Conservation (phyloP, 2,113 vertebrate species). For the Laticauda colubrina region DNA sequence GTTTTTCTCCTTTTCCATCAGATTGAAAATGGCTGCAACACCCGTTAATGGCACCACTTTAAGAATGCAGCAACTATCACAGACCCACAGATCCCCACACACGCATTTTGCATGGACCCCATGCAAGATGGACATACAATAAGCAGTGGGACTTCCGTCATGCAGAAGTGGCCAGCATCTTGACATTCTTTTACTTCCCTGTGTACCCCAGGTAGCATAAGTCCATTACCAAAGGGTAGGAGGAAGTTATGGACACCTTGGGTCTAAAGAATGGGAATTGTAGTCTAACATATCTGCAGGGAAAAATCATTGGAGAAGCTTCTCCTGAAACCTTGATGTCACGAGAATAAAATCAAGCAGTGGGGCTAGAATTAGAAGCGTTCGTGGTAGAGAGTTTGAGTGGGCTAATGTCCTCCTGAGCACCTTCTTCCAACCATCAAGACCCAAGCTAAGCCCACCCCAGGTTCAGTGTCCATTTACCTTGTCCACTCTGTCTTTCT, state of each 20-base stretch:
- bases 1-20: background rate
- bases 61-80: background rate
- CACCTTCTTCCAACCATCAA: too few relatives aligned
- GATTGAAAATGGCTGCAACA: background rate
- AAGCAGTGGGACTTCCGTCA: background rate
- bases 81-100: background rate
- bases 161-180: background rate
- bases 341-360: background rate
- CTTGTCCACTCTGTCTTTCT: constrained; percentile 91
- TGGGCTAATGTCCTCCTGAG: background rate
- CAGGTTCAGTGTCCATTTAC: constrained; percentile 58
- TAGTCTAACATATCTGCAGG: background rate
- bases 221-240: background rate
- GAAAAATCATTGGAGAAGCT: background rate
- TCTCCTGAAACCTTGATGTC: background rate
- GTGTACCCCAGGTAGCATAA: background rate
- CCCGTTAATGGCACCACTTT: background rate
- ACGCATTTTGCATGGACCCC: background rate
- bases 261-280: background rate
- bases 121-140: background rate
- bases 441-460: background rate
- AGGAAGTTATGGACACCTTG: background rate
- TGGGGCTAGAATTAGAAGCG: background rate
- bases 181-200: background rate
- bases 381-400: background rate